Evolutionary conservation across 2,113 vertebrate species (phyloP).

Genomic region (Oryzias melastigma): DNA sequence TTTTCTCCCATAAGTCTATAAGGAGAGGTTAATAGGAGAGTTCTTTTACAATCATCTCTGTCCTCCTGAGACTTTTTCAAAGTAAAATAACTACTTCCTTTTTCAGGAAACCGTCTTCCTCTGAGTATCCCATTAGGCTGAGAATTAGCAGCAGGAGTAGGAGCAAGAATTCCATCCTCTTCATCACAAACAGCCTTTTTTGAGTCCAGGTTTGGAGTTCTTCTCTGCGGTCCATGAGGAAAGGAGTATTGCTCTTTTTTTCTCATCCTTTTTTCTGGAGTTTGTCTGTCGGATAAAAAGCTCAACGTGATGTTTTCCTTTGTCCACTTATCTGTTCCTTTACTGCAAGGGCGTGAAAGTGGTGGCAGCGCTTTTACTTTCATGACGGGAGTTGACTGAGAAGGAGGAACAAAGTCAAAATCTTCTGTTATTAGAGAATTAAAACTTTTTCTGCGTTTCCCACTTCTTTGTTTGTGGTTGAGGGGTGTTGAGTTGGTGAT

Average conservation of each 20-base stretch:
- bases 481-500: conserved; percentile 14
- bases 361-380: conserved; percentile 1
- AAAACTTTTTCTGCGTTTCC: conserved; percentile 5
- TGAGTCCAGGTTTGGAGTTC: neutral
- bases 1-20: neutral
- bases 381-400: conserved; percentile 65
- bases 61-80: neutral
- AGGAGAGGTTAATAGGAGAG: neutral
- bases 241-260: neutral
- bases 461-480: neutral
- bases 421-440: conserved; percentile 5
- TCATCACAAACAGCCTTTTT: conserved; percentile 1
- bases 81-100: neutral
- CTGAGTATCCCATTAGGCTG: neutral
- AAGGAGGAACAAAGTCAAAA: conserved; percentile 58
- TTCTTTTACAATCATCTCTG: conserved; percentile 6
- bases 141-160: conserved; percentile 30
- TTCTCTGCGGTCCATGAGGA: conserved; percentile 4
- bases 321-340: neutral
- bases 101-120: neutral
- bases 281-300: neutral
- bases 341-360: neutral
- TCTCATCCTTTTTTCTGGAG: conserved; percentile 25
- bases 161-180: conserved; percentile 33
- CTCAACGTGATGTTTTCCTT: conserved; percentile 8